Base-by-base conservation (phyloP, 2,113 vertebrate genomes). In the Gymnocephalus cernua region DNA sequence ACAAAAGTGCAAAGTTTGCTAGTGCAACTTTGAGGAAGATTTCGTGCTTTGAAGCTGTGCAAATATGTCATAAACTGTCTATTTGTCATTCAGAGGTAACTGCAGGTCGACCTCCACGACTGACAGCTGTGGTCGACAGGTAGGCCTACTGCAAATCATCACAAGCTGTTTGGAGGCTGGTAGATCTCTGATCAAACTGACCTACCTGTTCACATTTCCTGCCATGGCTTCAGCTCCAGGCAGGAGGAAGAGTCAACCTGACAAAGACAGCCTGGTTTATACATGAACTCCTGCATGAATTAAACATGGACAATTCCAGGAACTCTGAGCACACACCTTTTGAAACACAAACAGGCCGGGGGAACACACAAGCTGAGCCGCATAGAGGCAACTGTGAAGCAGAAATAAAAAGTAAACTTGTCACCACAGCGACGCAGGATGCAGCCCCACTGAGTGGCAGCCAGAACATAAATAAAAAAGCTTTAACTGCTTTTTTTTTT, bases 261-360 rank as follows among this genome's bases (percentile, higher is more conserved):
- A 91, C 89, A 76, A 38, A 82, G 38, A 63, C 77, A 4, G 53
- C 47, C 69, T 80, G 75, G 64, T 78, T 89, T 76, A 57, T 61
- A 85, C 82, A 84, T 66, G 65, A 76, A 81, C 51, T 44, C 65
- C 77, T 48, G 47, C 80, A 84, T 92, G 85, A 90, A 92, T 91
- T 88, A 90, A 89, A 91, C 86, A 88, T 87, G 70, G 73, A 85
- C 68, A 74, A 82, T 83, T 63, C 76, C 83, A 75, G 76, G 82
- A 91, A 84, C 72, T 77, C 35, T 4, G 29, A 56, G 57, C 19
- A 6, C 50, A 48, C 75, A 75, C 70, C 78, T 72, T 78, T 74
- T 38, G 77, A 83, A 78, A 69, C 35, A 45, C 72, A 79, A 79
- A 85, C 54, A 77, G 54, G 58, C 32, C 23, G 2, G 11, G 18